Conservation (phyloP, 2,113 vertebrate species). For the Pao palembangensis region DNA sequence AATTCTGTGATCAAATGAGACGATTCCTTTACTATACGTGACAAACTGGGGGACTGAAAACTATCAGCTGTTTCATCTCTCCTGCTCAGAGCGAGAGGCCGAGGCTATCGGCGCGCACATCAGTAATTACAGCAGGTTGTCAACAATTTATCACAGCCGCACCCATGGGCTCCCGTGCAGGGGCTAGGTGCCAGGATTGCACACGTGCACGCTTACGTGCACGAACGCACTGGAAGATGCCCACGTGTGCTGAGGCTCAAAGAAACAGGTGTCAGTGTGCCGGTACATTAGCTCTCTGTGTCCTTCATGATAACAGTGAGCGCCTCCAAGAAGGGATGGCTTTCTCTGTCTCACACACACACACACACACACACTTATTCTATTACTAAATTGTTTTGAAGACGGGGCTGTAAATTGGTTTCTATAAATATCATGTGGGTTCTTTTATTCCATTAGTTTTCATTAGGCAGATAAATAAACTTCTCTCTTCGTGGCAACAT, state of each 20-base stretch:
- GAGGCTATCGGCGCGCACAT: conserved; percentile 66
- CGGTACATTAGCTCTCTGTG: conserved; percentile 47
- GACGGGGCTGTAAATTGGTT: conserved; percentile 43
- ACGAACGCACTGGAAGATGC: background rate
- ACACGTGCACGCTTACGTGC: background rate
- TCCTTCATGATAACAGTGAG: conserved; percentile 25
- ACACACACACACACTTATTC: conserved; percentile 14
- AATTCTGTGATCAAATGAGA: conserved; percentile 58
- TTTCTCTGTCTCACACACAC: conserved; percentile 10
- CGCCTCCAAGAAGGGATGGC: conserved; percentile 20
- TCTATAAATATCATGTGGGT: conserved; percentile 45
- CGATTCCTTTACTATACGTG: conserved; percentile 50
- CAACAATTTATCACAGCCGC: conserved; percentile 64
- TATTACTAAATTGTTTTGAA: conserved; percentile 28
- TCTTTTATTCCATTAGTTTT: conserved; percentile 34
- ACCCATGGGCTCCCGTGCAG: conserved; percentile 18
- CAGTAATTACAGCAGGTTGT: conserved; percentile 77
- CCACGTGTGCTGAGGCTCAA: conserved; percentile 11
- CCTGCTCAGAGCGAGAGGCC: conserved; percentile 30
- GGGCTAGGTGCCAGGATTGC: conserved; percentile 14
- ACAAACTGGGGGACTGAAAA: conserved; percentile 64
- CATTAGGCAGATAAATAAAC: conserved; percentile 52
- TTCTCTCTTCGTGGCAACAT: conserved; percentile 37
- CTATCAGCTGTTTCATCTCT: conserved; percentile 66
- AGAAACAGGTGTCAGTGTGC: conserved; percentile 40